Evolutionary conservation across 2,888 invertebrate genomes (phyloP).

Genomic region (Philonicus albiceps): DNA sequence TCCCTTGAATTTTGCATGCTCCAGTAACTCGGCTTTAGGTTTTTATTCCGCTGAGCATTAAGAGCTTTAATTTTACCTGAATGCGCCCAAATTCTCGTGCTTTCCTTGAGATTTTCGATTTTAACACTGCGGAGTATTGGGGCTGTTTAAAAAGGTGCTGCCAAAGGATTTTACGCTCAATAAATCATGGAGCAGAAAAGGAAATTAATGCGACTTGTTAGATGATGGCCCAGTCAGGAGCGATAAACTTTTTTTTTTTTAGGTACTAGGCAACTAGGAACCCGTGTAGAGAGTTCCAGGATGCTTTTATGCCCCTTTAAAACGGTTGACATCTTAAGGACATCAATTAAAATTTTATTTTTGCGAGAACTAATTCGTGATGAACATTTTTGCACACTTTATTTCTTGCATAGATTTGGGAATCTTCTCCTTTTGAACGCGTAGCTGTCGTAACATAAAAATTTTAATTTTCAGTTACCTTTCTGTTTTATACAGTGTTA

Average conservation of each 20-base stretch:
- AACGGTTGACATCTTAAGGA: not conserved
- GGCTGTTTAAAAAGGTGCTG: not conserved
- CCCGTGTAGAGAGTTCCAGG: not conserved
- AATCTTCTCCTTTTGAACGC: not conserved
- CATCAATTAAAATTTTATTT: not conserved
- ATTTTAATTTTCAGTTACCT: not conserved
- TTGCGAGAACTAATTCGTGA: not conserved
- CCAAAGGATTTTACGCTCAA: not conserved
- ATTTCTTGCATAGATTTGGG: not conserved
- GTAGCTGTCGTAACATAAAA: not conserved
- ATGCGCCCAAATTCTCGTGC: not conserved
- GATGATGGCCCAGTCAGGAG: not conserved
- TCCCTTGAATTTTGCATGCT: not conserved
- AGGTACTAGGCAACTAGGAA: not conserved
- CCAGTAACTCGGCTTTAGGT: not conserved
- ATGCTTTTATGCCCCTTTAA: not conserved
- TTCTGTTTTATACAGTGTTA: not conserved
- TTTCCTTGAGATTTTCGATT: not conserved
- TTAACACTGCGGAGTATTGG: not conserved
- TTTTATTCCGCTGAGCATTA: not conserved
- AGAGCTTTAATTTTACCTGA: not conserved
- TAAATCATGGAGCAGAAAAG: not conserved
- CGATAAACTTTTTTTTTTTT: not conserved
- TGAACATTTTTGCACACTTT: not conserved
- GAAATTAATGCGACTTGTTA: not conserved